Evolutionary conservation across 2,888 invertebrate genomes (phyloP).

Genomic region (Crioceris asparagi): DNA sequence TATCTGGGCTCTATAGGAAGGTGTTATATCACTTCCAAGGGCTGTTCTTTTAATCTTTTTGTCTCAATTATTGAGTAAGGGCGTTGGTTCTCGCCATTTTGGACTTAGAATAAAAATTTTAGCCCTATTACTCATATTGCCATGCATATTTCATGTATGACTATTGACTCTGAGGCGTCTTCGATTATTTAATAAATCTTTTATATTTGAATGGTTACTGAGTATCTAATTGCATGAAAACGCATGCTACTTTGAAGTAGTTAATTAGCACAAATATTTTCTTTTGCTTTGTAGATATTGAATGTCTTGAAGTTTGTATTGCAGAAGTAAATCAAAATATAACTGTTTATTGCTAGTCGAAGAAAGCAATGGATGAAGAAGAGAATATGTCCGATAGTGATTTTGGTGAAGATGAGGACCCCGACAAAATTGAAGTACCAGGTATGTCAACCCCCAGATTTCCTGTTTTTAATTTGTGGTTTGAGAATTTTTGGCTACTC

Average conservation of each 20-base stretch:
- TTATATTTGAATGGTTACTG: no score
- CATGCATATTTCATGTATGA: conserved; percentile 20
- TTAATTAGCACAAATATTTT: conserved; percentile 6
- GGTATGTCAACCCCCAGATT: conserved; percentile 55
- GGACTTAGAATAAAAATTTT: conserved; percentile 31
- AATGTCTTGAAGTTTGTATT: conserved; percentile 14
- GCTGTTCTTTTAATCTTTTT: conserved; percentile 7
- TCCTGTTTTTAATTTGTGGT: no score
- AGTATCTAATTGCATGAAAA: neutral
- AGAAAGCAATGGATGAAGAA: conserved; percentile 36
- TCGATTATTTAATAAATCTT: no score
- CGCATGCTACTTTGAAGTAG: neutral
- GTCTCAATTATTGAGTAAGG: conserved; percentile 24
- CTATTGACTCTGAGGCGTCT: conserved; percentile 12
- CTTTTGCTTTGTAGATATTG: conserved; percentile 16
- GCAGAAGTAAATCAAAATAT: conserved; percentile 16
- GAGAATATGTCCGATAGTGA: conserved; percentile 53
- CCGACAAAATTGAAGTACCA: conserved; percentile 84
- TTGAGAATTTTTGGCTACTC: no score
- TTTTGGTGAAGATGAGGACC: conserved; percentile 82
- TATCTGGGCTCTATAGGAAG: conserved; percentile 12
- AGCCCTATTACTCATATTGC: conserved; percentile 16
- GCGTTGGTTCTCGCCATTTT: conserved; percentile 40
- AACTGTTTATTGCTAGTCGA: conserved; percentile 26
- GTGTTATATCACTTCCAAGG: conserved; percentile 12